Evolutionary conservation across 2,888 invertebrate genomes (phyloP), one percentile per base, ranked within the genome.

Genomic region (Calliopum simillimum): DNA sequence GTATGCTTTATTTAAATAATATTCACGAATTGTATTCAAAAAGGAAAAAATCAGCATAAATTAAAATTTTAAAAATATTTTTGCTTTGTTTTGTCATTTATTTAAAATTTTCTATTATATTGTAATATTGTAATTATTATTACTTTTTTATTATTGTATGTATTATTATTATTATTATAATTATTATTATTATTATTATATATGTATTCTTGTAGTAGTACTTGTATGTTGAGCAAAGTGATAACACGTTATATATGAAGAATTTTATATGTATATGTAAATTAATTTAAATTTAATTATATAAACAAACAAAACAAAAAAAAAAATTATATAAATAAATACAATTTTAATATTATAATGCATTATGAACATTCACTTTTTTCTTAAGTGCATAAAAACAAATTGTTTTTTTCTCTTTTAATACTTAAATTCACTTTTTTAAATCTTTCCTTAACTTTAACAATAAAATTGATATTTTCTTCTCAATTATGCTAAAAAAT

Each of bases 151-250:
- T 71, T 75, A 73, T 72, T 72, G 70, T 68, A 47, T 74, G 73
- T 74, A 75, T 77, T 73, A 73, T 73, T 74, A 73, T 76, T 70
- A 76, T 74, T 61, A 62, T 77, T 71, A 53, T 69, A 79, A 81
- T 80, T 81, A 78, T 80, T 77, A 79, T 79, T 64, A 73, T 74
- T 75, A 75, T 33, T 33, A 33, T 33, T 69, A 74, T 73, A 72
- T 77, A 71, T 71, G 53, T 71, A 63, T 68, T 59, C 33, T 58
- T 58, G 47, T 49, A 59, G 49, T 59, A 59, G 19, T 49, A 41
- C 59, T 23, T 67, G 65, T 66, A 69, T 69, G 61, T 70, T 70
- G 70, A 70, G 70, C 70, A 70, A 70, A 70, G 70, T 70, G 70
- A 70, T 70, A 70, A 70, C 63, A 58, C 70, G 59, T 70, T 58